A percentile compares a stretch with the other conserved stretches of the same genome.
Conservation (phyloP, 2,888 invertebrate species). For the Nipponacmea schrenckii region DNA sequence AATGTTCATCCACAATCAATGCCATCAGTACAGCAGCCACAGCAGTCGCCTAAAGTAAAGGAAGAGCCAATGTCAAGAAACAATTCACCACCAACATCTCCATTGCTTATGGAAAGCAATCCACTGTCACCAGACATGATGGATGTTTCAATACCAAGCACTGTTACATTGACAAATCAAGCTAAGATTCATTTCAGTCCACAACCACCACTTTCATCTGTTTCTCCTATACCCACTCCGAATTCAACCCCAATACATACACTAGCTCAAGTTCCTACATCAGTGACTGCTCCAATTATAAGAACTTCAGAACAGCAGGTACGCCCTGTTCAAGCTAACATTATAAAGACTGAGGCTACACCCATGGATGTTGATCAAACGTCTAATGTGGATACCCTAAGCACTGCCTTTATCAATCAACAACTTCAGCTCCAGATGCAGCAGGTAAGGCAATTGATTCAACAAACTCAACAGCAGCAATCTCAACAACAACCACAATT, state of each 20-base stretch:
- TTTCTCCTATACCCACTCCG: constrained; percentile 10
- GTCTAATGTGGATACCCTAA: neutral
- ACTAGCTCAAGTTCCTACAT: neutral
- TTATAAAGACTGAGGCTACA: constrained; percentile 12
- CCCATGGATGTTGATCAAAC: constrained; percentile 57
- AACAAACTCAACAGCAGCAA: constrained; percentile 31
- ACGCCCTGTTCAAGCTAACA: too few relatives aligned
- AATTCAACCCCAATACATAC: constrained; percentile 9
- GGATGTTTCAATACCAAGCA: constrained; percentile 50
- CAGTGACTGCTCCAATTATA: neutral
- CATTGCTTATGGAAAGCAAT: constrained; percentile 37
- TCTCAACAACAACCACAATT: constrained; percentile 39
- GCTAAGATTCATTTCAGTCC: constrained; percentile 13
- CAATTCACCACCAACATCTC: constrained; percentile 55
- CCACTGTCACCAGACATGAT: constrained; percentile 61
- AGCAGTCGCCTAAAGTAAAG: constrained; percentile 30
- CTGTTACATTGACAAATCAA: constrained; percentile 25
- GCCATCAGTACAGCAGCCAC: constrained; percentile 29
- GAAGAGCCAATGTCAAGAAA: constrained; percentile 34
- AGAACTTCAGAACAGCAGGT: too few relatives aligned
- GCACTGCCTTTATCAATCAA: constrained; percentile 3
- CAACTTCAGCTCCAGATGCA: constrained; percentile 18
- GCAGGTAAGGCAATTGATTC: constrained; percentile 29
- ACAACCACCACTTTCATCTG: neutral
- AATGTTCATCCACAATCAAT: constrained; percentile 26